Conservation (phyloP, 2,888 invertebrate species). For the Drosophila nr. perissopoda region DNA sequence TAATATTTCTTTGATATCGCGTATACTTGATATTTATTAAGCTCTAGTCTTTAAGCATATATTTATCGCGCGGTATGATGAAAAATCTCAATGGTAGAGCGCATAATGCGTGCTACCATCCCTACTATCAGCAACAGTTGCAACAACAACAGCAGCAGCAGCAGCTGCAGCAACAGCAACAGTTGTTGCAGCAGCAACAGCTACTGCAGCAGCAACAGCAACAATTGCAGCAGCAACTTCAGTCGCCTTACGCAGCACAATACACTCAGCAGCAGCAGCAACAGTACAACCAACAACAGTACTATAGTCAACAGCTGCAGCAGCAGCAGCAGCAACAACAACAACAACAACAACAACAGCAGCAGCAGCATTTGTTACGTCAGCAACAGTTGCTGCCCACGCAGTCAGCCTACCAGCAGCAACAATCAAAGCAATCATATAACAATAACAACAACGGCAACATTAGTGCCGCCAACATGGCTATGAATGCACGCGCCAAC, state of each 20-base stretch:
- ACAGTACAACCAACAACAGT: constrained; percentile 46
- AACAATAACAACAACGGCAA: constrained; percentile 35
- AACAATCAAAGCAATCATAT: constrained; percentile 51
- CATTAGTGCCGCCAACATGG: constrained; percentile 44
- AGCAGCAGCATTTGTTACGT: constrained; percentile 66
- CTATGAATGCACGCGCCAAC: constrained; percentile 52
- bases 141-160: constrained; percentile 54
- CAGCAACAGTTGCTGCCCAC: constrained; percentile 67
- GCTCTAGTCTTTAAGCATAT: constrained; percentile 29
- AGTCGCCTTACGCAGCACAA: constrained; percentile 34
- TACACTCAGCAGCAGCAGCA: constrained; percentile 47
- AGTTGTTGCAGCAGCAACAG: constrained; percentile 28
- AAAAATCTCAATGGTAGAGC: constrained; percentile 77
- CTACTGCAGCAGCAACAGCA: constrained; percentile 38
- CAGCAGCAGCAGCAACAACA: constrained; percentile 54
- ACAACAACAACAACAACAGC: constrained; percentile 43
- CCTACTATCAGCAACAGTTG: constrained; percentile 66
- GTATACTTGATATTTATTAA: constrained; percentile 71
- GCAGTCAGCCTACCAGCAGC: constrained; percentile 57
- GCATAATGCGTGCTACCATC: constrained; percentile 79
- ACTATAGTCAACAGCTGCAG: constrained; percentile 40
- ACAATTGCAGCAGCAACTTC: constrained; percentile 34
- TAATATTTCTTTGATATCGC: constrained; percentile 32
- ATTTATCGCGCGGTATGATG: constrained; percentile 64
- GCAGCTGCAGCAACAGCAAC: constrained; percentile 47